A percentile compares a stretch with the other conserved stretches of the same genome.
Evolutionary conservation across 2,797 vertebrate species (phyloP).

Genomic region (Lepus townsendii): DNA sequence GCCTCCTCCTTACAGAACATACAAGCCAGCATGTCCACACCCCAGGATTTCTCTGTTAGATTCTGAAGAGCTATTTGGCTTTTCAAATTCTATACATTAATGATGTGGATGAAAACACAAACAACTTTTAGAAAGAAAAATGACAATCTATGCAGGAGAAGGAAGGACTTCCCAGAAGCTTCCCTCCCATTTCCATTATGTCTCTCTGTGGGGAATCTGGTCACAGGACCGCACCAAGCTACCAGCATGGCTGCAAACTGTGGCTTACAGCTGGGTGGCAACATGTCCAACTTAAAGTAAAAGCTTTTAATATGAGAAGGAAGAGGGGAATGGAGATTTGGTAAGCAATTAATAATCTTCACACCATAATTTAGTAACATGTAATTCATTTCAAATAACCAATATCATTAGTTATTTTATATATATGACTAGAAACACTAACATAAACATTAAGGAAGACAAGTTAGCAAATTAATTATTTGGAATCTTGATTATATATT

Average conservation of each 20-base stretch:
- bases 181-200: neutral
- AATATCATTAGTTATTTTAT: constrained; percentile 43
- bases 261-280: neutral
- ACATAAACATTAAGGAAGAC: constrained; percentile 36
- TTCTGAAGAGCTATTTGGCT: constrained; percentile 12
- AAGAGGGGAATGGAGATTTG: neutral
- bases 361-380: constrained; percentile 32
- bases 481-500: constrained; percentile 37
- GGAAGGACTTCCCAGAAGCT: neutral
- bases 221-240: neutral
- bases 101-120: neutral
- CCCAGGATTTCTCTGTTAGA: neutral
- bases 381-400: constrained; percentile 55
- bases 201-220: neutral
- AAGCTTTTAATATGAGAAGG: neutral
- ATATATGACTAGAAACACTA: neutral
- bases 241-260: neutral
- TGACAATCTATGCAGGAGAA: neutral
- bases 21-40: neutral
- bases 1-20: neutral
- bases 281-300: neutral
- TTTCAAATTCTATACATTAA: neutral
- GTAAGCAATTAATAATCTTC: neutral
- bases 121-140: constrained; percentile 30
- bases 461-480: constrained; percentile 37